Percentiles rank a stretch among this genome's conserved stretches.
phyloP scores from a whole-genome alignment of 2,888 invertebrate species.

The Dicycla oo region DNA sequence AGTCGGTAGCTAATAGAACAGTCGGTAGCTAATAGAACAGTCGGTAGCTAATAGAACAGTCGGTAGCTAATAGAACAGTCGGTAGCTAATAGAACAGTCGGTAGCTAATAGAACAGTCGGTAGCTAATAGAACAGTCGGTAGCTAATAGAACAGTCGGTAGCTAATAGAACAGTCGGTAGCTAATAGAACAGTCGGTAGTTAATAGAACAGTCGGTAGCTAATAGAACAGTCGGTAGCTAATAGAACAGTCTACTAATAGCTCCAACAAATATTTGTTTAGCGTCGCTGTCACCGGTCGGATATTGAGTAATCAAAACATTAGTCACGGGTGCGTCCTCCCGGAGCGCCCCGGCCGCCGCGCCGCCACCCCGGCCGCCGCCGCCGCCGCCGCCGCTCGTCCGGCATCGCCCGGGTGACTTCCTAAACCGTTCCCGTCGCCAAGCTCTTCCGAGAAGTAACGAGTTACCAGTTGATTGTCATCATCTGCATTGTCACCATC shows the following conservation, averaged over 20 bases:
- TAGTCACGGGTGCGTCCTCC: constrained; percentile 28
- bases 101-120: constrained; percentile 8
- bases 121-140: no score
- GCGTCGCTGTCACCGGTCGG: constrained; percentile 21
- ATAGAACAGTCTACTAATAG: no score
- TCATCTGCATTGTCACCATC: constrained; percentile 1
- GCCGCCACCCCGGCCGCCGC: neutral
- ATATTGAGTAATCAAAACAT: constrained; percentile 36
- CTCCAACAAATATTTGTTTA: constrained; percentile 8
- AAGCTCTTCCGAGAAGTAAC: constrained; percentile 32
- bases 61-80: constrained; percentile 3
- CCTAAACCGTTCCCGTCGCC: constrained; percentile 24
- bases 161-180: no score
- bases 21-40: constrained; percentile 3
- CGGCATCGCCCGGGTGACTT: constrained; percentile 11
- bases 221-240: constrained; percentile 9
- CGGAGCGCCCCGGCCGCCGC: neutral
- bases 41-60: no score
- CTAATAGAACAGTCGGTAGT: no score
- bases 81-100: no score
- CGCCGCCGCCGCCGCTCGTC: no score
- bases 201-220: constrained; percentile 2
- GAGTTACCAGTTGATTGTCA: constrained; percentile 26
- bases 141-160: constrained; percentile 8
- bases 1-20: no score